Conservation (phyloP, 2,888 invertebrate genomes). For the Platycheirus rosarum region DNA sequence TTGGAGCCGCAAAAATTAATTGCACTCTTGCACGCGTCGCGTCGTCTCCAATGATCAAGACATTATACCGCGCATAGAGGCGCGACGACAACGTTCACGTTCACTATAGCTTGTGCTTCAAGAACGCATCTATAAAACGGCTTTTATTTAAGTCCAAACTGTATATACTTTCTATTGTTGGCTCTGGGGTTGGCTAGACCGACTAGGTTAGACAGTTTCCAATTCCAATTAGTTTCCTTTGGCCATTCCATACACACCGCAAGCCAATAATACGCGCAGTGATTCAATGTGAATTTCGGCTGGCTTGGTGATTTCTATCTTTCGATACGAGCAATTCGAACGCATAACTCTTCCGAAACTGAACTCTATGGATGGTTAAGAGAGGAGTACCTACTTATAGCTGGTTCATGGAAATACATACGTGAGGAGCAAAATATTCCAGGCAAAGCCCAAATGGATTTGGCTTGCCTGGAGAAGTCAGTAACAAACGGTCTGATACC, state of each 20-base stretch:
- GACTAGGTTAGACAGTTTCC: conserved; percentile 4
- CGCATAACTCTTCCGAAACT: conserved; percentile 58
- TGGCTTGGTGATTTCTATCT: conserved; percentile 69
- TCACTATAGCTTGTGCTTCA: conserved; percentile 15
- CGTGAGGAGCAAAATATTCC: conserved; percentile 5
- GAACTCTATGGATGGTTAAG: not conserved
- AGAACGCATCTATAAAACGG: conserved; percentile 56
- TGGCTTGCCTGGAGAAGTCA: not conserved
- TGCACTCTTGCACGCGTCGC: conserved; percentile 82
- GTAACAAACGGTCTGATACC: conserved; percentile 52
- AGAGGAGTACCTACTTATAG: conserved; percentile 36
- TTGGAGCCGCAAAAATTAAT: conserved; percentile 80
- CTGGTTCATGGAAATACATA: not conserved
- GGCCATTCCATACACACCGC: conserved; percentile 50
- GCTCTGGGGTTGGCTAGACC: not conserved
- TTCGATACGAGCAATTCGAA: conserved; percentile 66
- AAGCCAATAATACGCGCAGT: conserved; percentile 44
- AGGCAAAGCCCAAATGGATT: conserved; percentile 31
- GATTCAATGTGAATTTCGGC: conserved; percentile 52
- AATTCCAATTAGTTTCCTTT: conserved; percentile 72
- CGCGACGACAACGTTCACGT: not conserved
- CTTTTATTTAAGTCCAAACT: conserved; percentile 18
- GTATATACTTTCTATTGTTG: conserved; percentile 60
- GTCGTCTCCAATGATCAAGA: conserved; percentile 78
- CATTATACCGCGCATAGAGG: conserved; percentile 60